These are phyloP conservation scores for Hystrix cristata DNA, from an alignment of 2,113 vertebrate genomes.

Conservation along the genomic window DNA sequence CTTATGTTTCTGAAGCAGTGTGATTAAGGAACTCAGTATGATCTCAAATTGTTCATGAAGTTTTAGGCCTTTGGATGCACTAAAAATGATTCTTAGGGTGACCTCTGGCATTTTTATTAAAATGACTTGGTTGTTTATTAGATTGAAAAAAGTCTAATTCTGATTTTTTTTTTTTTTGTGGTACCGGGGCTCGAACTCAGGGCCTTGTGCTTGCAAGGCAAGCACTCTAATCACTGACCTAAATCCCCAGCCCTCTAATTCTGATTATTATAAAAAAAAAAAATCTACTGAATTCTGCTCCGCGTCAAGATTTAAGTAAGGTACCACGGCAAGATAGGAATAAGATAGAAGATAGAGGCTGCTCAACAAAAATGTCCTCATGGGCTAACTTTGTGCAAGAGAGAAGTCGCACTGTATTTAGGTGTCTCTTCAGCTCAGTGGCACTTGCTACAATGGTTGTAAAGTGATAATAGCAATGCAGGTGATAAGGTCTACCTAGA, in stretches of 20 bases:
- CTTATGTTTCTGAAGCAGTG: conserved; percentile 24
- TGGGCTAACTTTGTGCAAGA: background rate
- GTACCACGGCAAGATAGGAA: background rate
- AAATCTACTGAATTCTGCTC: background rate
- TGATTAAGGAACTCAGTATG: background rate
- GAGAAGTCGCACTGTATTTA: background rate
- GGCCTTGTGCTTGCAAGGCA: too few species aligned
- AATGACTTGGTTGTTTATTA: background rate
- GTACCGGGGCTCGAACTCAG: too few species aligned
- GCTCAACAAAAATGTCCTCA: background rate
- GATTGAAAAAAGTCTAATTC: background rate
- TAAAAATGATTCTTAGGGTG: background rate
- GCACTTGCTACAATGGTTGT: accelerated
- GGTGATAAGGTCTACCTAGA: background rate
- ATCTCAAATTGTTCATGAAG: background rate
- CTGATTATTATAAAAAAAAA: background rate
- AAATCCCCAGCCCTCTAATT: background rate
- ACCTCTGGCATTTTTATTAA: background rate
- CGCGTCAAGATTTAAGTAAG: background rate
- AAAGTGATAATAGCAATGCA: background rate
- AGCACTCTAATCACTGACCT: too few species aligned
- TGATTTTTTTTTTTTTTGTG: background rate
- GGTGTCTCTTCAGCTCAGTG: background rate
- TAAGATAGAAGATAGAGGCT: background rate
- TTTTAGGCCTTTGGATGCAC: conserved; percentile 24